Conservation (phyloP, 2,113 vertebrate genomes). For the Patagioenas fasciata region DNA sequence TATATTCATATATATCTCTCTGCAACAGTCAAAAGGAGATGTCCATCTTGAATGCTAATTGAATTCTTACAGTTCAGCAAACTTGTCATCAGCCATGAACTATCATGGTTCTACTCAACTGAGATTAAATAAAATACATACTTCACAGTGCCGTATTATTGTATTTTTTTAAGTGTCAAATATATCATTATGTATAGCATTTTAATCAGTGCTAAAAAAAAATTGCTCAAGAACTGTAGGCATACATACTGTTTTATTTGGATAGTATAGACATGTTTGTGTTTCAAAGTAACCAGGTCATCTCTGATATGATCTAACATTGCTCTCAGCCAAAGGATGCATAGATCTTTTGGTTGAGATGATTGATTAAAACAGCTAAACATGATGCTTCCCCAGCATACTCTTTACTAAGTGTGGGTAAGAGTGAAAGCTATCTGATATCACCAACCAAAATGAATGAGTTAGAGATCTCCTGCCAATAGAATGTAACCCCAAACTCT, state of each 20-base stretch:
- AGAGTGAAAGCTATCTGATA: background rate
- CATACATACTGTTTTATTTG: background rate
- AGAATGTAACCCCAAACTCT: background rate
- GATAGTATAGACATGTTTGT: background rate
- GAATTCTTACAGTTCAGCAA: background rate
- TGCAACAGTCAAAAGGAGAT: background rate
- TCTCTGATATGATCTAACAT: background rate
- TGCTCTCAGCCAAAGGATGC: background rate
- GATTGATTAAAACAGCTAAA: background rate
- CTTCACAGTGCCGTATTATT: background rate
- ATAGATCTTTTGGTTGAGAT: background rate
- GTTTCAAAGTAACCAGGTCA: background rate
- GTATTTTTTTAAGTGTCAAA: background rate
- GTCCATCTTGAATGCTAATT: background rate
- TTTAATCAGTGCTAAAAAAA: background rate
- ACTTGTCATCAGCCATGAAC: background rate
- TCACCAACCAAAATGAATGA: background rate
- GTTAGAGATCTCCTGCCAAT: background rate
- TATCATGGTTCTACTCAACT: background rate
- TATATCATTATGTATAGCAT: background rate
- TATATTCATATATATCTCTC: background rate
- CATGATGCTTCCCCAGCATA: background rate
- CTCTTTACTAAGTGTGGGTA: background rate
- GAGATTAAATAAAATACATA: background rate
- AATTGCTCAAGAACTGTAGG: background rate